A percentile compares a stretch with the other conserved stretches of the same genome.
phyloP scores from a whole-genome alignment of 2,797 vertebrate species.

The Manis javanica region DNA sequence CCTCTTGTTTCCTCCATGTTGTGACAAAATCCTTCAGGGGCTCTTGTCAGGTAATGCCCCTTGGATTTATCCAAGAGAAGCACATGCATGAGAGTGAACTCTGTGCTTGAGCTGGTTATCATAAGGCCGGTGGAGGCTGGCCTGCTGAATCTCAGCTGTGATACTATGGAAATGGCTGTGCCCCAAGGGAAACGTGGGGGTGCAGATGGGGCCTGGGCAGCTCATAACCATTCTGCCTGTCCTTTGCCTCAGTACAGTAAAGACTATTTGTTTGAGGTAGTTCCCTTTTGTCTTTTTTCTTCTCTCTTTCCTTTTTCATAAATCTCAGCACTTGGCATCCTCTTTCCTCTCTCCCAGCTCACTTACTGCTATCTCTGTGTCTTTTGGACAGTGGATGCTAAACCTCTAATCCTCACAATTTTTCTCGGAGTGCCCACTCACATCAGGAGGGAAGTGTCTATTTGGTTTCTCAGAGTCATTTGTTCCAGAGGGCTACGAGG shows the following conservation, averaged over 20 bases:
- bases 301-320: neutral
- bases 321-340: neutral
- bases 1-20: too few relatives aligned
- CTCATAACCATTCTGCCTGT: neutral
- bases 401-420: slow-evolving; percentile 35
- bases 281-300: slow-evolving; percentile 9
- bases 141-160: neutral
- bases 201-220: neutral
- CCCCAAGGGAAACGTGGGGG: neutral
- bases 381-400: neutral
- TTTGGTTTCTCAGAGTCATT: slow-evolving; percentile 51
- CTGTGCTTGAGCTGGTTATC: neutral
- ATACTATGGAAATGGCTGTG: neutral
- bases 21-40: neutral
- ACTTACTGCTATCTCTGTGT: neutral
- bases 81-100: neutral
- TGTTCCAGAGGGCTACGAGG: neutral
- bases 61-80: neutral
- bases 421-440: slow-evolving; percentile 17
- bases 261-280: neutral
- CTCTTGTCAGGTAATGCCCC: neutral
- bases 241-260: neutral
- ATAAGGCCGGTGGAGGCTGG: neutral
- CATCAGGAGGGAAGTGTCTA: slow-evolving; percentile 3
- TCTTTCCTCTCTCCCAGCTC: neutral